Percentiles rank a stretch among this genome's conserved stretches.
These are phyloP conservation scores for Heterotis niloticus DNA, from an alignment of 2,113 vertebrate species.

Conservation along the genomic window DNA sequence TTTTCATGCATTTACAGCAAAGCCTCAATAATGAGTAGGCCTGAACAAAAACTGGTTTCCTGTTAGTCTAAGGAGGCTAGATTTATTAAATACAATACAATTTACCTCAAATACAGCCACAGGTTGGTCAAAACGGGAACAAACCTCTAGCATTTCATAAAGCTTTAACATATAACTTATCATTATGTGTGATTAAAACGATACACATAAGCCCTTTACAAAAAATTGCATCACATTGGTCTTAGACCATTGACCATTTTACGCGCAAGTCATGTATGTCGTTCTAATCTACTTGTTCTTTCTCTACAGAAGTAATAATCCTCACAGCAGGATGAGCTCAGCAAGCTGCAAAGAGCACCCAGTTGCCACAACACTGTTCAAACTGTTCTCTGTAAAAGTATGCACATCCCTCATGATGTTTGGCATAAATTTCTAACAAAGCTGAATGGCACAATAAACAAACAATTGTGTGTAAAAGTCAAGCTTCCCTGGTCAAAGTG, in stretches of 20 bases:
- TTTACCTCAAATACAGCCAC: neutral
- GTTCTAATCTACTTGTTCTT: neutral
- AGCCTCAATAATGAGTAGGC: neutral
- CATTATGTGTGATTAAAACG: neutral
- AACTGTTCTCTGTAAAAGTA: neutral
- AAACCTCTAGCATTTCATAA: neutral
- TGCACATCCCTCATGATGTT: slow-evolving; percentile 9
- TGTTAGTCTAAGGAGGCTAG: neutral
- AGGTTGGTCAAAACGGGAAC: neutral
- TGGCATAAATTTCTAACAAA: neutral
- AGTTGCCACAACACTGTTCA: slow-evolving; percentile 4
- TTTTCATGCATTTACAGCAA: too few relatives aligned
- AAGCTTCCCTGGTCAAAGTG: too few relatives aligned
- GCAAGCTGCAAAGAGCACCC: neutral
- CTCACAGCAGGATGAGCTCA: neutral
- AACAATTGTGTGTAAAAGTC: too few relatives aligned
- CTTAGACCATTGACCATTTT: neutral
- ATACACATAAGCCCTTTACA: neutral
- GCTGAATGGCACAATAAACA: too few relatives aligned
- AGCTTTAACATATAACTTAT: neutral
- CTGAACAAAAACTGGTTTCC: neutral
- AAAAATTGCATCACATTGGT: neutral
- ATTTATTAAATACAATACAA: neutral
- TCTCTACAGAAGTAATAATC: neutral
- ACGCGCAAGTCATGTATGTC: neutral